Conservation (phyloP, 2,797 vertebrate genomes). For the Fistularia commersonii region DNA sequence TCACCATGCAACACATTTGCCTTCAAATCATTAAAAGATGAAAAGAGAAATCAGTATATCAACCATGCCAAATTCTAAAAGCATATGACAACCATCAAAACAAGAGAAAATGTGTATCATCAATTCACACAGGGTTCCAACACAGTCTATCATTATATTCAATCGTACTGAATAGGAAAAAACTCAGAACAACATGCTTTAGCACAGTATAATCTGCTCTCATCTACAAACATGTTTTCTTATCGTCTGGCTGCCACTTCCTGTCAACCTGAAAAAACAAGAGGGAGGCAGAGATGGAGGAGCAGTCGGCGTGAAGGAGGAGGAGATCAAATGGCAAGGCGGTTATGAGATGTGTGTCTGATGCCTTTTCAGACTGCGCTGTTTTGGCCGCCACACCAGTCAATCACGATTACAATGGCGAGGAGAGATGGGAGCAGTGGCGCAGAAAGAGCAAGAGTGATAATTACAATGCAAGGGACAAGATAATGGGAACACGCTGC, state of each 20-base stretch:
- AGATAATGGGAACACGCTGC: conserved; percentile 84
- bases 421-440: conserved; percentile 81
- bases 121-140: conserved; percentile 38
- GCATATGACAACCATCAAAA: not conserved
- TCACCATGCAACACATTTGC: too few relatives aligned
- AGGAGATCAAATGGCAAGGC: conserved; percentile 75
- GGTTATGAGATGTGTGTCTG: conserved; percentile 80
- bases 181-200: conserved; percentile 53
- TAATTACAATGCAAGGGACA: conserved; percentile 86
- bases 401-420: conserved; percentile 87
- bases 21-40: not conserved
- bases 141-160: conserved; percentile 55
- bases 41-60: not conserved
- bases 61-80: conserved; percentile 12
- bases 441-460: conserved; percentile 84
- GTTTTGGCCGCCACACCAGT: conserved; percentile 83
- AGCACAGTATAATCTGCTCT: conserved; percentile 39
- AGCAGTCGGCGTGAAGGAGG: conserved; percentile 59
- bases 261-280: conserved; percentile 36
- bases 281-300: conserved; percentile 43
- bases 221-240: conserved; percentile 50
- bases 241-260: conserved; percentile 57
- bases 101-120: conserved; percentile 26
- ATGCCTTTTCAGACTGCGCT: conserved; percentile 81
- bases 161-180: conserved; percentile 42